These are phyloP conservation scores for Telmatochromis bifrenatus DNA, from an alignment of 2,113 vertebrate genomes.

Conservation along the genomic window DNA sequence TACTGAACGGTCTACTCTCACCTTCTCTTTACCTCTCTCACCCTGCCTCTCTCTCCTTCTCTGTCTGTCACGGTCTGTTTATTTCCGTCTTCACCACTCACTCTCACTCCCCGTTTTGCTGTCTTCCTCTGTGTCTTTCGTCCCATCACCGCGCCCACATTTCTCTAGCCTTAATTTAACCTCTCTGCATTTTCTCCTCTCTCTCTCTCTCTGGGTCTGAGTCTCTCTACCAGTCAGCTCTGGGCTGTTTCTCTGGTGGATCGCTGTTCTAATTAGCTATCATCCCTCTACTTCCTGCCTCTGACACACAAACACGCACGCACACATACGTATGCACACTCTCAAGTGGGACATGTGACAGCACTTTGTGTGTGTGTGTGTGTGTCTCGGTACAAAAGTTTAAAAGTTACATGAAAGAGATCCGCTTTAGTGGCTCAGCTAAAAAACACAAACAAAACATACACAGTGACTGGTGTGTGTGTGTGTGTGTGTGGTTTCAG, in stretches of 20 bases:
- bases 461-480: not conserved
- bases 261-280: constrained; percentile 47
- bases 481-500: not conserved
- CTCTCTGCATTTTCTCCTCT: not conserved
- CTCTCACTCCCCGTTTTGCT: not conserved
- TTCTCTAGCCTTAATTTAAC: not conserved
- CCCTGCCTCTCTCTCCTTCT: not conserved
- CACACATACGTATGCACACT: not conserved
- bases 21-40: not conserved
- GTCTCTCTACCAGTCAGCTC: constrained; percentile 11
- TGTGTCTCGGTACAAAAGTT: not conserved
- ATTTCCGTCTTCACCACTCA: not conserved
- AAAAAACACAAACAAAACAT: not conserved
- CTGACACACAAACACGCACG: not conserved
- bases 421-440: not conserved
- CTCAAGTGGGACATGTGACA: not conserved
- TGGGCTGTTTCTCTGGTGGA: constrained; percentile 10
- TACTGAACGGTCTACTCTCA: not conserved
- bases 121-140: not conserved
- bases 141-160: not conserved
- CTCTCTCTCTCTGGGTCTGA: not conserved
- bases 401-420: constrained; percentile 31
- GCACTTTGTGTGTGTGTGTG: not conserved
- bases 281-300: constrained; percentile 31
- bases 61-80: not conserved